Conservation (phyloP, 2,888 invertebrate genomes). For the Monoplex corrugatus region DNA sequence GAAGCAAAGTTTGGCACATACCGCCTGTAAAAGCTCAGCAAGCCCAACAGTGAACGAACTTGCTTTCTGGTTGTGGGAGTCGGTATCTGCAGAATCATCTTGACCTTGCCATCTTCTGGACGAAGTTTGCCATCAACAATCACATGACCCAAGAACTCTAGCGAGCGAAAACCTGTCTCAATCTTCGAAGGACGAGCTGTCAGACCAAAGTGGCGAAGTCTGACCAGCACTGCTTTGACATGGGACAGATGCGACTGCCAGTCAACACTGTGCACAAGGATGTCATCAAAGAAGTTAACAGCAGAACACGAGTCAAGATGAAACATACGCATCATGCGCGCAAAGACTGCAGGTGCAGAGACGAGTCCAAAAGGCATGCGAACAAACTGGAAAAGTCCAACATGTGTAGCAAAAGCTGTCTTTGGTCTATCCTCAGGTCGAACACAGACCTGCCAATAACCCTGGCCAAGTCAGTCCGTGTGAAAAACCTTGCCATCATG, state of each 20-base stretch:
- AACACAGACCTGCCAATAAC: background rate
- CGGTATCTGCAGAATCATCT: slow-evolving; percentile 25
- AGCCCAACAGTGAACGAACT: slow-evolving; percentile 53
- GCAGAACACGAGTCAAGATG: background rate
- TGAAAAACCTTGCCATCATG: background rate
- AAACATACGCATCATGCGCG: background rate
- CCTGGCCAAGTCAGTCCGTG: background rate
- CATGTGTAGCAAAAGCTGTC: background rate
- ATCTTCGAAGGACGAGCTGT: background rate
- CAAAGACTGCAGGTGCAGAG: background rate
- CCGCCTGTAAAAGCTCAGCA: slow-evolving; percentile 55
- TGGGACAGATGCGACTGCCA: background rate
- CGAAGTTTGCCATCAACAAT: background rate
- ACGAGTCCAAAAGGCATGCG: background rate
- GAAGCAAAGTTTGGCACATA: slow-evolving; percentile 56
- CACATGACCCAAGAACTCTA: background rate
- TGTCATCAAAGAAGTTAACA: slow-evolving; percentile 4
- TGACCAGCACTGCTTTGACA: background rate
- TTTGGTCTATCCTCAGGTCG: background rate
- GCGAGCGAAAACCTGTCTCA: background rate
- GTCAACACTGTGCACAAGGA: background rate
- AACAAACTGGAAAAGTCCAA: background rate
- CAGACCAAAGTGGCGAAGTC: background rate
- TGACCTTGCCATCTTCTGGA: background rate
- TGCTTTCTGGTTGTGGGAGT: slow-evolving; percentile 27